Evolutionary conservation across 2,797 vertebrate species (phyloP).

Genomic region (Astyanax mexicanus): DNA sequence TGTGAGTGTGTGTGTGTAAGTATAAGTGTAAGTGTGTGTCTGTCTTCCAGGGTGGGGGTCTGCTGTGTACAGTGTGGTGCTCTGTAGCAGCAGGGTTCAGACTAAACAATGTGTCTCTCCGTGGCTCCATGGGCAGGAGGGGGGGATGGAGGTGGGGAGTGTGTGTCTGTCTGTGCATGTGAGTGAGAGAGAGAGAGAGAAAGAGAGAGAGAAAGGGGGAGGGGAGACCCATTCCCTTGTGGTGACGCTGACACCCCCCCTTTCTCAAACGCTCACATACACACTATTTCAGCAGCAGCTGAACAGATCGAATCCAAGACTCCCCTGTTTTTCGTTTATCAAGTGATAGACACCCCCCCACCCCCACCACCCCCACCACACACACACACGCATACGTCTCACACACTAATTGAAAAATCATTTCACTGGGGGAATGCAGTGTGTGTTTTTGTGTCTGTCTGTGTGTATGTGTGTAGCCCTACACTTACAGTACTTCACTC

Average conservation of each 20-base stretch:
- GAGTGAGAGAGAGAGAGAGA: slow-evolving; percentile 1
- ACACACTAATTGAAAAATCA: slow-evolving; percentile 61
- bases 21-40: too few relatives aligned
- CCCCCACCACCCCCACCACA: slow-evolving; percentile 4
- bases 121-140: slow-evolving; percentile 53
- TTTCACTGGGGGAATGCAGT: slow-evolving; percentile 48
- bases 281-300: slow-evolving; percentile 39
- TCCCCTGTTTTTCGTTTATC: slow-evolving; percentile 11
- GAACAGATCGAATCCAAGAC: slow-evolving; percentile 49
- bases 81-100: slow-evolving; percentile 61
- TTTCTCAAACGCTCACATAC: slow-evolving; percentile 30
- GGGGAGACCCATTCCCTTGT: slow-evolving; percentile 57
- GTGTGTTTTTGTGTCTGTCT: too few relatives aligned
- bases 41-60: slow-evolving; percentile 31
- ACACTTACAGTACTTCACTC: not conserved
- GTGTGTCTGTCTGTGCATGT: slow-evolving; percentile 20
- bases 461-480: not conserved
- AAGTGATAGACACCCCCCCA: slow-evolving; percentile 35
- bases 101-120: slow-evolving; percentile 65
- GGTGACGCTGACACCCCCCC: slow-evolving; percentile 49
- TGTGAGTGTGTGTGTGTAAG: slow-evolving; percentile 30
- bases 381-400: slow-evolving; percentile 47
- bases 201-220: slow-evolving; percentile 32
- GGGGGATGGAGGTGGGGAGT: slow-evolving; percentile 11
- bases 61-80: slow-evolving; percentile 55